A percentile compares a stretch with the other conserved stretches of the same genome.
phyloP scores from a whole-genome alignment of 2,113 vertebrate species.

The Hirundichthys speculiger region DNA sequence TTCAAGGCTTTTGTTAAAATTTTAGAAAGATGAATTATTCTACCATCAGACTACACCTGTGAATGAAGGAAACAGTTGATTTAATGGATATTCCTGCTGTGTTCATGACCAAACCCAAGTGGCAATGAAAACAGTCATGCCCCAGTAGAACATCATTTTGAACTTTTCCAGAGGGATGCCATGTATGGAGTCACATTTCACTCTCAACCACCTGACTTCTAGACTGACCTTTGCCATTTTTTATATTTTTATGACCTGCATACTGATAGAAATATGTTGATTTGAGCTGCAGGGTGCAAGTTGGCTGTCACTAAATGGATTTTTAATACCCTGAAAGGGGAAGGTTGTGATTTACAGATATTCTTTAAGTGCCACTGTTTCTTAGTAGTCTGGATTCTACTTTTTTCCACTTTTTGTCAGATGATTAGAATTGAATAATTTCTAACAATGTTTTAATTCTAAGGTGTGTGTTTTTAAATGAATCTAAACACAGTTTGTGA shows the following conservation, averaged over 20 bases:
- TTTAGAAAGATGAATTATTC: slow-evolving; percentile 38
- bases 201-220: neutral
- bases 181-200: neutral
- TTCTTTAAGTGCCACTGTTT: neutral
- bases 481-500: too few species aligned
- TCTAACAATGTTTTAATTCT: too few species aligned
- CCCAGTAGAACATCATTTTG: neutral
- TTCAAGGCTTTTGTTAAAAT: slow-evolving; percentile 13
- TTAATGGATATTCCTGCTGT: slow-evolving; percentile 48
- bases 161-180: neutral
- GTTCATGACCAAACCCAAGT: slow-evolving; percentile 30
- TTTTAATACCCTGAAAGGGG: neutral
- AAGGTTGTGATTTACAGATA: neutral
- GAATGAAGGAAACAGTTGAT: slow-evolving; percentile 46
- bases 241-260: neutral
- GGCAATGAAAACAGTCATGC: neutral
- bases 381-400: neutral
- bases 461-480: too few species aligned
- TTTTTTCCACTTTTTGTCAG: neutral
- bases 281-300: neutral
- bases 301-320: neutral
- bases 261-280: slow-evolving; percentile 9
- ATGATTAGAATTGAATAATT: neutral
- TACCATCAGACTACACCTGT: slow-evolving; percentile 26
- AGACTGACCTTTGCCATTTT: slow-evolving; percentile 3